Evolutionary conservation across 2,888 invertebrate genomes (phyloP), one percentile per base, ranked within the genome.

Genomic region (Tipula vernalis): DNA sequence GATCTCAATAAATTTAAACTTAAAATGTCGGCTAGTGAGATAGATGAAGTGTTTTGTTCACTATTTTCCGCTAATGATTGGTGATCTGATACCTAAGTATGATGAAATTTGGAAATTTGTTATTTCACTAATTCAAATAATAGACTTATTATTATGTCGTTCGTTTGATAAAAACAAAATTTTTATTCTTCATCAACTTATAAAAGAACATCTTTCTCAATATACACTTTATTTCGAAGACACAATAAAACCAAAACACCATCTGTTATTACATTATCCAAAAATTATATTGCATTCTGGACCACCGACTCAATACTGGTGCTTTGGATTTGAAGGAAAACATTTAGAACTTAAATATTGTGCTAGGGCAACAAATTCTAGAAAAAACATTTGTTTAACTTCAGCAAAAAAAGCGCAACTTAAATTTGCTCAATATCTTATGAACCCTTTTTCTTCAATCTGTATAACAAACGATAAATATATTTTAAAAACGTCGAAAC

Each of bases 371-470:
- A 84, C 36, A 36, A 84, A 84, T 84, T 36, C 84, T 2, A 84
- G 84, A 36, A 84, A 12, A 84, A 84, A 84, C 6, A 36, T 84
- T 3, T 84, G 84, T 36, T 15, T 84, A 5, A 84, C 36, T 3
- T 84, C 36, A 84, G 84, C 84, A 5, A 84, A 84, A 84, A 84
- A 84, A 13, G 36, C 84, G 4, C 84, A 84, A 36, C 10, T 36
- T 13, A 84, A 84, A 84, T 84, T 84, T 84, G 28, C 36, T 42
- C 86, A 87, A 36, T 71, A 87, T 85, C 18, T 87, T 44, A 86
- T 88, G 86, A 86, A 42, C 3, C 42, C 83, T n/a, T 87, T 87
- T 87, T 39, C 44, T 4, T 18, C 87, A 28, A 85, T 85, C 18
- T 71, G 83, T 44, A 42, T 41, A 36, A 42, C 13, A 44, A 13